Evolutionary conservation across 2,113 vertebrate genomes (phyloP), one percentile per base, ranked within the genome.

Genomic region (Nematolebias whitei): DNA sequence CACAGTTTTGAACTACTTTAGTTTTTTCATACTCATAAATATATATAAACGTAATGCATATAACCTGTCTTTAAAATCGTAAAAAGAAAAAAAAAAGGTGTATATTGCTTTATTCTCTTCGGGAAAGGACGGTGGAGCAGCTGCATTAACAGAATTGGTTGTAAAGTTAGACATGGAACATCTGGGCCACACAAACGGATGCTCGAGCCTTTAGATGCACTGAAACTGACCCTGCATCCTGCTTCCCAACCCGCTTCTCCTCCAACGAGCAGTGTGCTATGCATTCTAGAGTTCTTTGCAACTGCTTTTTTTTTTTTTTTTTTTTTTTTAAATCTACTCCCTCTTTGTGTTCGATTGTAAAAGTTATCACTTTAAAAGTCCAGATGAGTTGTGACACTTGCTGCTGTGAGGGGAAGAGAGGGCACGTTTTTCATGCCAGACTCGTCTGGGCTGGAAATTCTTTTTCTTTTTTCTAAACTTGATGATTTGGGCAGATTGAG

Each of bases 191-290:
- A 77, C 88, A 90, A 92, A 87, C 79, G 88, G 72, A 82, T 22
- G 18, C 49, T 78, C 8, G 78, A 78, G 89, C 92, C 93, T 93
- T 88, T n/a, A 90, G 93, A 94, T 95, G 94, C 95, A 95, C 94
- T 93, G 92, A 95, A 90, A 92, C 93, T 93, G 88, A 93, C 91
- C 92, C 93, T 92, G 93, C 90, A 79, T 96, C 93, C 93, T 93
- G 93, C 93, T 95, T 81, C 85, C 92, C 91, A 95, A 94, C 93
- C 90, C 82, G 94, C 95, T 96, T 96, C 94, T 94, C 94, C 93
- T 93, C 93, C 93, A 94, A 94, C 91, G 93, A 95, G 95, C 94
- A 94, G 91, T 95, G 94, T 95, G 95, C 95, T 96, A 96, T 97
- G 95, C 96, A 98, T 95, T 97, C 91, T 95, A 93, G 91, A 92